Evolutionary conservation across 2,797 vertebrate genomes (phyloP).

Genomic region (Pteropus rufus): DNA sequence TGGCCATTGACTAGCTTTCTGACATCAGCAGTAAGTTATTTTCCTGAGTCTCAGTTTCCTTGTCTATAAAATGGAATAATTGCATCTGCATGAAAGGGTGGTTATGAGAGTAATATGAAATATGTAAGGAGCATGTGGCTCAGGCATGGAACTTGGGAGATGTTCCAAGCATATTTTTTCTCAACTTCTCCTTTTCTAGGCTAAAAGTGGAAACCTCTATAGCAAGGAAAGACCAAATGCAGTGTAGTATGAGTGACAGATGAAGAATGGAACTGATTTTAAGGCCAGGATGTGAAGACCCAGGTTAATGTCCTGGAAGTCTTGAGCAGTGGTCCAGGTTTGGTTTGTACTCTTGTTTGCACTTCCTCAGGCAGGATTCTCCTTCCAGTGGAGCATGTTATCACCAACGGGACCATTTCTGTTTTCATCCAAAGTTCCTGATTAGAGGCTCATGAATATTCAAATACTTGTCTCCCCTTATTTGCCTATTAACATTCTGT

Average conservation of each 20-base stretch:
- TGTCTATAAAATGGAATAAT: neutral
- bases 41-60: neutral
- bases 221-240: neutral
- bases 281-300: neutral
- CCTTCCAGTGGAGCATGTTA: neutral
- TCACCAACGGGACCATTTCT: conserved; percentile 60
- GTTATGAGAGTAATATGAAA: neutral
- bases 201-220: neutral
- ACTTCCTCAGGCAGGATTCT: conserved; percentile 29
- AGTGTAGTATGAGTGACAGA: neutral
- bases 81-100: neutral
- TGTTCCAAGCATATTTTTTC: neutral
- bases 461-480: conserved; percentile 71
- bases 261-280: neutral
- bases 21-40: neutral
- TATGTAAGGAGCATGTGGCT: neutral
- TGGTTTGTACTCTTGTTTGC: neutral
- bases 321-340: neutral
- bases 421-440: conserved; percentile 68
- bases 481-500: conserved; percentile 76
- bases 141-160: neutral
- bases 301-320: neutral
- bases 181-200: neutral
- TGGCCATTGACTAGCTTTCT: neutral
- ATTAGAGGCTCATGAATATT: conserved; percentile 80